phyloP scores from a whole-genome alignment of 2,888 invertebrate species.

The Eristalinus sepulchralis region DNA sequence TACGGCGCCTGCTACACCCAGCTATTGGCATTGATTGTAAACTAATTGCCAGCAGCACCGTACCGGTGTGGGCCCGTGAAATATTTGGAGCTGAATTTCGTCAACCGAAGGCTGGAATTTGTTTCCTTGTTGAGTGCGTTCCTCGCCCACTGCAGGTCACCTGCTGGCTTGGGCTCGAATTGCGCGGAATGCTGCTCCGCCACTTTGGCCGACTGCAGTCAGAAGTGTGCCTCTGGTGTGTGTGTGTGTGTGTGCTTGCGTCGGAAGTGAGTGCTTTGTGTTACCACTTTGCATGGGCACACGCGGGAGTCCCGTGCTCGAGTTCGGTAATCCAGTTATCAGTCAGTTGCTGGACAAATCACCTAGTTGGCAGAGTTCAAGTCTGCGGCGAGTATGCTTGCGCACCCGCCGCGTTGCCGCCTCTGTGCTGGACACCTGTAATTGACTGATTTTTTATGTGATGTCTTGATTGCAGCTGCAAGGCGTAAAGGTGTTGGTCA shows the following conservation, averaged over 20 bases:
- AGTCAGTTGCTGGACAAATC: not conserved
- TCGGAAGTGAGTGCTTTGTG: not conserved
- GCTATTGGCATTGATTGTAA: slow-evolving; percentile 59
- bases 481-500: not conserved
- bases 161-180: not conserved
- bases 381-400: not conserved
- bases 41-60: slow-evolving; percentile 39
- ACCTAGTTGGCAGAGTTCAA: not conserved
- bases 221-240: not conserved
- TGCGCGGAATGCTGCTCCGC: not conserved
- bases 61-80: slow-evolving; percentile 5
- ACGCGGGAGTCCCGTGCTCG: not conserved
- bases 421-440: not conserved
- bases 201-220: not conserved
- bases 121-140: slow-evolving; percentile 18
- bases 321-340: not conserved
- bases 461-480: not conserved
- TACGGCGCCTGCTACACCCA: slow-evolving; percentile 36
- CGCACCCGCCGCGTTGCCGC: not conserved
- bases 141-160: not conserved
- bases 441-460: not conserved
- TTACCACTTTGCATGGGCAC: not conserved
- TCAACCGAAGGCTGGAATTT: slow-evolving; percentile 32
- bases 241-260: no score
- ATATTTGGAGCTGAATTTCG: slow-evolving; percentile 43